phyloP scores from a whole-genome alignment of 2,797 vertebrate species.

The Sternotherus odoratus region DNA sequence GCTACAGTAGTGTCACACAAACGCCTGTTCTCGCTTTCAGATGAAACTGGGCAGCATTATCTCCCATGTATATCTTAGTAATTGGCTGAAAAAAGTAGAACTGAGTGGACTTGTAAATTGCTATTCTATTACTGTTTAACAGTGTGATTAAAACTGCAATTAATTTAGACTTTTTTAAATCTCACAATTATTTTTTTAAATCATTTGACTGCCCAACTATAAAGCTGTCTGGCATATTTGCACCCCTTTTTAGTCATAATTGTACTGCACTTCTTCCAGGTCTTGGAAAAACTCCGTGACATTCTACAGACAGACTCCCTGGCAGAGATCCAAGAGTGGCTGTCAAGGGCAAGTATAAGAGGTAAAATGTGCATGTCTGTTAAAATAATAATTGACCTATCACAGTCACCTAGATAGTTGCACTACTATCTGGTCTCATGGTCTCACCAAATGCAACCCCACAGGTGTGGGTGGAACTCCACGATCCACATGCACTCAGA shows the following conservation, averaged over 20 bases:
- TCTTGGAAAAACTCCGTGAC: slow-evolving; percentile 71
- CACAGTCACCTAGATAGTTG: neutral
- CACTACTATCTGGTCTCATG: neutral
- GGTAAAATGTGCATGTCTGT: slow-evolving; percentile 40
- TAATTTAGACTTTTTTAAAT: too few relatives aligned
- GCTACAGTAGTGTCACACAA: too few relatives aligned
- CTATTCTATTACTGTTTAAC: too few relatives aligned
- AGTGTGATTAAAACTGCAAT: too few relatives aligned
- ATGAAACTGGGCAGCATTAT: too few relatives aligned
- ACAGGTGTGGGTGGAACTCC: neutral
- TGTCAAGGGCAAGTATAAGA: slow-evolving; percentile 61
- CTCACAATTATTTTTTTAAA: too few relatives aligned
- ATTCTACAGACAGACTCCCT: slow-evolving; percentile 74
- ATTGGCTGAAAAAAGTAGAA: too few relatives aligned
- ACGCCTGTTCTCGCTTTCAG: too few relatives aligned
- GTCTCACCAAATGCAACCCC: neutral
- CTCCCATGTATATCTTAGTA: too few relatives aligned
- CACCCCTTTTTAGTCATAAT: neutral
- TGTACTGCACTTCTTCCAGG: slow-evolving; percentile 43
- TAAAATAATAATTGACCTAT: neutral
- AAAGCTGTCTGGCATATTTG: neutral
- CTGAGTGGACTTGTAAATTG: too few relatives aligned
- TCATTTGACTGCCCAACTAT: too few relatives aligned
- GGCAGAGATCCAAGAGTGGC: slow-evolving; percentile 68
- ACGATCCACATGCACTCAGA: neutral